Percentiles rank a stretch among this genome's conserved stretches.
Conservation (phyloP, 2,113 vertebrate species). For the Nyctereutes procyonoides region DNA sequence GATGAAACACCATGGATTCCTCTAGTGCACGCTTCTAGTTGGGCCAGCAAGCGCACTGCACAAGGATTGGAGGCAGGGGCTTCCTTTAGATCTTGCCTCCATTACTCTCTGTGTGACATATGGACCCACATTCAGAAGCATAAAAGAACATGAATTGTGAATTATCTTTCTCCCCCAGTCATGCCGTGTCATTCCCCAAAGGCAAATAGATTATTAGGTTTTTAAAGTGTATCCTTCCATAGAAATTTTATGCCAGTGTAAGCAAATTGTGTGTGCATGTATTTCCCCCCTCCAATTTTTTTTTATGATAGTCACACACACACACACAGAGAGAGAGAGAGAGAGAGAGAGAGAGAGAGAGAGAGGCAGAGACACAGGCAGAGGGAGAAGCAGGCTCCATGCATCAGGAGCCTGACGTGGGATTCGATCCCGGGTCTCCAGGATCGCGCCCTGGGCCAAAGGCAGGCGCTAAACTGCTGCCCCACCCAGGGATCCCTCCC, state of each 20-base stretch:
- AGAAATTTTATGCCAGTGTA: neutral
- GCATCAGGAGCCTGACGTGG: too few species aligned
- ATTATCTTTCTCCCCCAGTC: neutral
- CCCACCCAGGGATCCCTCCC: too few species aligned
- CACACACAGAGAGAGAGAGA: too few species aligned
- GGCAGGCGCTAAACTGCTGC: too few species aligned
- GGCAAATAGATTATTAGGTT: neutral
- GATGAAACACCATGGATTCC: neutral
- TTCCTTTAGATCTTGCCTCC: neutral
- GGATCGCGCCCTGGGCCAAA: too few species aligned
- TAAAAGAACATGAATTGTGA: neutral
- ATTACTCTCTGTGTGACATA: neutral
- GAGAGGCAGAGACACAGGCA: too few species aligned
- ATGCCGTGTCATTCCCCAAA: neutral
- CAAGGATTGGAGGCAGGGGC: neutral
- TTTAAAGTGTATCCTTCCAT: neutral
- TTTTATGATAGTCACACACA: too few species aligned
- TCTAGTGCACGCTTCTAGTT: neutral
- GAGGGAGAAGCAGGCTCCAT: too few species aligned
- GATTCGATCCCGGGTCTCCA: too few species aligned
- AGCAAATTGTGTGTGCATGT: slow-evolving; percentile 12
- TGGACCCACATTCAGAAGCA: neutral
- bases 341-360: too few species aligned
- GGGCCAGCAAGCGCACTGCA: neutral
- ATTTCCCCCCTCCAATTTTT: neutral